These are phyloP conservation scores for Sphenodon punctatus DNA, from an alignment of 2,797 vertebrate species.

Conservation along the genomic window DNA sequence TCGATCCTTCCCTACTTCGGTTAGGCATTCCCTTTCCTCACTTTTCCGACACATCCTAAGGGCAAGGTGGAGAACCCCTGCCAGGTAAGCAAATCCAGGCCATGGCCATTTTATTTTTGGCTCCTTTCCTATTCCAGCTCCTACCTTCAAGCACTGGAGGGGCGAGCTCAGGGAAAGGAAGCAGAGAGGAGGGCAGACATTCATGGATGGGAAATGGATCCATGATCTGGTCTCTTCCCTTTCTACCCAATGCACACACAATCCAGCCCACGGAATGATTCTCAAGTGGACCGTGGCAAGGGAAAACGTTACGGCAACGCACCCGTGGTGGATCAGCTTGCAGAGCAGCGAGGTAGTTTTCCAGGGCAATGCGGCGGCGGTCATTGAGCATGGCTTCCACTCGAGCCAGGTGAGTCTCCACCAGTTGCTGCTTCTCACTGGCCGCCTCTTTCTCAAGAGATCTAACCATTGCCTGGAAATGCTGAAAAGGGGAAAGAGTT, in stretches of 20 bases:
- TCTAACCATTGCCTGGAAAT: slow-evolving; percentile 97
- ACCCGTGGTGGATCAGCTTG: slow-evolving; percentile 93
- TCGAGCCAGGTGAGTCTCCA: slow-evolving; percentile 94
- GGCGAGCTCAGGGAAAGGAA: too few species aligned
- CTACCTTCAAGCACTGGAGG: too few species aligned
- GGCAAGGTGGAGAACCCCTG: too few species aligned
- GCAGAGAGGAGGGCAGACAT: too few species aligned
- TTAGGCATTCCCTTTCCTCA: accelerated
- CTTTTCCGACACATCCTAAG: accelerated
- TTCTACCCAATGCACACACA: too few species aligned
- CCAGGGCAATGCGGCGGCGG: slow-evolving; percentile 92
- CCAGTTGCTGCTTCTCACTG: slow-evolving; percentile 96
- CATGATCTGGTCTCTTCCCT: too few species aligned
- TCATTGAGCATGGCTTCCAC: slow-evolving; percentile 97
- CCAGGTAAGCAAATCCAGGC: too few species aligned
- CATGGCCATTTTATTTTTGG: too few species aligned
- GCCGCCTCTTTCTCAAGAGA: slow-evolving; percentile 96
- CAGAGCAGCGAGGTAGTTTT: slow-evolving; percentile 94
- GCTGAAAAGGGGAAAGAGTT: slow-evolving; percentile 69
- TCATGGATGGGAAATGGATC: too few species aligned
- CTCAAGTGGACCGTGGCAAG: too few species aligned
- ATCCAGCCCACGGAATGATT: too few species aligned
- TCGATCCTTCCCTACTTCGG: neutral
- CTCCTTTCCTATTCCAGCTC: too few species aligned
- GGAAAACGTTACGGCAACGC: slow-evolving; percentile 1